A percentile compares a stretch with the other conserved stretches of the same genome.
phyloP scores from a whole-genome alignment of 2,888 invertebrate genomes.

The Dynastes hyllus region DNA sequence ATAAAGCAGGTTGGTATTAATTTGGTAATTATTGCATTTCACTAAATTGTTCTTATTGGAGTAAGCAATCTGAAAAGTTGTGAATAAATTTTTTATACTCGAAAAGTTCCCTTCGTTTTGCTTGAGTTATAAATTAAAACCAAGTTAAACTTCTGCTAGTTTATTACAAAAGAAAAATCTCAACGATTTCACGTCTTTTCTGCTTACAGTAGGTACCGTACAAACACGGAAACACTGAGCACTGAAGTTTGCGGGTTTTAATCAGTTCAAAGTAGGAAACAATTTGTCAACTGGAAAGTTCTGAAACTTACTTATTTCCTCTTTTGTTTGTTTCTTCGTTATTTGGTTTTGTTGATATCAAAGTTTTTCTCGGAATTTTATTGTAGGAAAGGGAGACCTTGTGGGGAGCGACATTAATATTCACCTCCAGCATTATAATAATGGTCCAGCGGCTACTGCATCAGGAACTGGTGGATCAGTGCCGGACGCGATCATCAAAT shows the following conservation, averaged over 20 bases:
- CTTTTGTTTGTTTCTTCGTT: not conserved
- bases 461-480: conserved; percentile 69
- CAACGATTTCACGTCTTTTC: not conserved
- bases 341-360: conserved; percentile 1
- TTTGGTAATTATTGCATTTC: not conserved
- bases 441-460: conserved; percentile 71
- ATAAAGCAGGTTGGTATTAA: not conserved
- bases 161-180: not conserved
- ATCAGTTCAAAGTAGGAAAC: conserved; percentile 1
- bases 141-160: not conserved
- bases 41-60: too few relatives aligned
- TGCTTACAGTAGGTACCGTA: not conserved
- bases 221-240: not conserved
- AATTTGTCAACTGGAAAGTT: conserved; percentile 25
- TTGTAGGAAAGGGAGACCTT: conserved; percentile 93
- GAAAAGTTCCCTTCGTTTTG: not conserved
- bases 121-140: not conserved
- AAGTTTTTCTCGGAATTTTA: conserved; percentile 23
- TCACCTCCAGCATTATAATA: conserved; percentile 79
- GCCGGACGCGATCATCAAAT: conserved; percentile 89
- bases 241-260: not conserved
- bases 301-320: not conserved
- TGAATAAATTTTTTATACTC: not conserved
- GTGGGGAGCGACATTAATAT: conserved; percentile 94
- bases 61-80: not conserved